A percentile compares a stretch with the other conserved stretches of the same genome.
Conservation (phyloP, 2,797 vertebrate genomes). For the Darevskia nairensis region DNA sequence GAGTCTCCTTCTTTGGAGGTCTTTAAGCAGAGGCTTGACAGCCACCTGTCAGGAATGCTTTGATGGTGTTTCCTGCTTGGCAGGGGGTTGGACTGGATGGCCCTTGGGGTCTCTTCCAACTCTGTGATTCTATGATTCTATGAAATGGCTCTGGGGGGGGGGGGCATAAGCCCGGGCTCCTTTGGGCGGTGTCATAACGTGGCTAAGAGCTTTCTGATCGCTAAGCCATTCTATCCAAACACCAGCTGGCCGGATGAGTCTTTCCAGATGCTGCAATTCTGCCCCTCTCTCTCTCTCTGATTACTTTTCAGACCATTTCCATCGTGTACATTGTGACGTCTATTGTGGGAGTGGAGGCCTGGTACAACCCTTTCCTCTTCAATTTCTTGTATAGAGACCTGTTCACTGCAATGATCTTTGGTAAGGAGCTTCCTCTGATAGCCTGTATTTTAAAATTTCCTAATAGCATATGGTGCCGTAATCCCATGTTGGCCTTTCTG, state of each 20-base stretch:
- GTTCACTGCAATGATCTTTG: slow-evolving; percentile 94
- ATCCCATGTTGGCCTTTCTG: slow-evolving; percentile 39
- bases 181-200: no score
- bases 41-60: no score
- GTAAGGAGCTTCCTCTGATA: slow-evolving; percentile 85
- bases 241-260: not conserved
- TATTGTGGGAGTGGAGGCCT: slow-evolving; percentile 94
- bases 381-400: slow-evolving; percentile 94
- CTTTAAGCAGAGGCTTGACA: no score
- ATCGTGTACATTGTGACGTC: slow-evolving; percentile 95
- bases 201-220: not conserved
- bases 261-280: slow-evolving; percentile 45
- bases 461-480: slow-evolving; percentile 64
- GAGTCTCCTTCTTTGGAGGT: no score
- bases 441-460: slow-evolving; percentile 62
- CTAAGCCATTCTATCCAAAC: not conserved
- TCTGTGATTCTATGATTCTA: no score
- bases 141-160: no score
- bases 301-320: slow-evolving; percentile 91
- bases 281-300: slow-evolving; percentile 57
- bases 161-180: not conserved
- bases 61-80: no score
- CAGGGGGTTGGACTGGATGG: no score
- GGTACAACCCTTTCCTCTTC: slow-evolving; percentile 91
- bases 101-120: no score